A percentile compares a stretch with the other conserved stretches of the same genome.
These are phyloP conservation scores for Drosophila elegans DNA, from an alignment of 1,140 invertebrate species.

Conservation along the genomic window DNA sequence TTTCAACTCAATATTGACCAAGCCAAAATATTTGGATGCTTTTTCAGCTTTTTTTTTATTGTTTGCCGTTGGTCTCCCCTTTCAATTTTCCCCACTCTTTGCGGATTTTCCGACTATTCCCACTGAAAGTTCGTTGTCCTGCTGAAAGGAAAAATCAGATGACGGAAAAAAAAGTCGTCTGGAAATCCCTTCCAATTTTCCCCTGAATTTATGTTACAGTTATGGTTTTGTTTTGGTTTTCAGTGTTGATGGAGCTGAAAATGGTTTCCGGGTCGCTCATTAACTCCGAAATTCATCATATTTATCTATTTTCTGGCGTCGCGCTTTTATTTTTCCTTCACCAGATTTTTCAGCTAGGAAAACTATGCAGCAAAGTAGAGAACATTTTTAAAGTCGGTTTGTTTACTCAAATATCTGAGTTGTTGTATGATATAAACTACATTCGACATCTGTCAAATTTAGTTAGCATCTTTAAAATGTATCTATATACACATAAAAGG, in stretches of 20 bases:
- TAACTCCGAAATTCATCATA: conserved; percentile 73
- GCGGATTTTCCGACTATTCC: conserved; percentile 5
- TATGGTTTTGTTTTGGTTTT: conserved; percentile 38
- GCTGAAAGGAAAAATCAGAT: conserved; percentile 11
- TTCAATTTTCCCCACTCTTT: neutral
- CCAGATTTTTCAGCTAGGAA: neutral
- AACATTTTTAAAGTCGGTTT: too few relatives aligned
- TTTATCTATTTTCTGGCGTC: conserved; percentile 50
- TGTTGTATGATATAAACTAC: too few relatives aligned
- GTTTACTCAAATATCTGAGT: too few relatives aligned
- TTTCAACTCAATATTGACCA: conserved; percentile 49
- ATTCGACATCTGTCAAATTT: too few relatives aligned
- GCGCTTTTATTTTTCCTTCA: neutral
- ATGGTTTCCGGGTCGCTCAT: conserved; percentile 72
- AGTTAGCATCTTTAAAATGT: too few relatives aligned
- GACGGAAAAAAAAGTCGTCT: conserved; percentile 18
- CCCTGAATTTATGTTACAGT: conserved; percentile 23
- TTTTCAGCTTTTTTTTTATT: conserved; percentile 9
- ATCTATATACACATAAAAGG: too few relatives aligned
- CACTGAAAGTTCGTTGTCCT: conserved; percentile 39
- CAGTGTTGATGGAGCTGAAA: conserved; percentile 46
- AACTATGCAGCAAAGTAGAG: neutral
- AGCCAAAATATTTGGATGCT: conserved; percentile 39
- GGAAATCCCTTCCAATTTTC: conserved; percentile 3
- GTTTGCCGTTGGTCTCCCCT: conserved; percentile 4